phyloP scores from a whole-genome alignment of 2,797 vertebrate genomes.

The Poecile montanus region DNA sequence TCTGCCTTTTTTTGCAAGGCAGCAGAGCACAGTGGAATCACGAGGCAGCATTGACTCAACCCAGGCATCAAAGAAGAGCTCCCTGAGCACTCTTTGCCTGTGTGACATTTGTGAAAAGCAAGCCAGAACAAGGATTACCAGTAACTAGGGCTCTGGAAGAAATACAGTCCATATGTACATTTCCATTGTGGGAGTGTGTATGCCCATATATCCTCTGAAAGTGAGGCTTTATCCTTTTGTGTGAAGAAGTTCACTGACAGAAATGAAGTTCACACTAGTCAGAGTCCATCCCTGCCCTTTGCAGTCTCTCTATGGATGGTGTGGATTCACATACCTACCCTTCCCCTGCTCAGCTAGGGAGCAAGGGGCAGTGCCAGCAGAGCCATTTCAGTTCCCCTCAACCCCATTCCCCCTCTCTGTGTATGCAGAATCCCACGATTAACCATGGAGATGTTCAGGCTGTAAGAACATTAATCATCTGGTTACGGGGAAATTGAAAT shows the following conservation, averaged over 20 bases:
- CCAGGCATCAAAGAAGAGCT: not conserved
- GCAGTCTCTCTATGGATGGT: not conserved
- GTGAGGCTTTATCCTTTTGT: not conserved
- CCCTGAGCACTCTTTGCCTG: not conserved
- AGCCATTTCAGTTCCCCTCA: not conserved
- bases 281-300: not conserved
- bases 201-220: constrained; percentile 14
- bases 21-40: not conserved
- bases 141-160: not conserved
- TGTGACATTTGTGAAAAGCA: not conserved
- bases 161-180: constrained; percentile 5
- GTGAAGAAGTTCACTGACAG: not conserved
- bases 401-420: not conserved
- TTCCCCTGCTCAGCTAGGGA: not conserved
- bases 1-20: not conserved
- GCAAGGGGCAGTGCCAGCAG: not conserved
- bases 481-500: constrained; percentile 24
- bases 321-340: not conserved
- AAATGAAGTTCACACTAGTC: not conserved
- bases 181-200: not conserved
- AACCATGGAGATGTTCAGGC: constrained; percentile 14
- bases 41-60: not conserved
- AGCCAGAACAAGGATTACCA: not conserved
- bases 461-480: constrained; percentile 46
- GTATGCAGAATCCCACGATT: not conserved